Evolutionary conservation across 1,140 invertebrate species (phyloP).

Genomic region (Lutraria rhynchaena): DNA sequence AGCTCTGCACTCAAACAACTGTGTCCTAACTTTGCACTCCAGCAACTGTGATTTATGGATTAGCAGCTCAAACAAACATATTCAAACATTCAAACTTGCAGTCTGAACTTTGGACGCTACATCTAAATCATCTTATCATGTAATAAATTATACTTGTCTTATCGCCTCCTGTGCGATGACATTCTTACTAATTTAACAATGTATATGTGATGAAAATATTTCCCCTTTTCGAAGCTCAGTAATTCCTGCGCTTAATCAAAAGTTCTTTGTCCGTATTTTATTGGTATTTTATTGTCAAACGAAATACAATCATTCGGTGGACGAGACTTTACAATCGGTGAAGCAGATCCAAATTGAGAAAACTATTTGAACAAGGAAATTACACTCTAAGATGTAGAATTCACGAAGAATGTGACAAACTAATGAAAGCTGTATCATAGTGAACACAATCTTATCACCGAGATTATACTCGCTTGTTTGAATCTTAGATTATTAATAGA

Average conservation of each 20-base stretch:
- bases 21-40: no score
- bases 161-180: no score
- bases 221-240: slow-evolving; percentile 16
- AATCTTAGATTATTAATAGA: neutral
- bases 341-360: slow-evolving; percentile 26
- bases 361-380: slow-evolving; percentile 12
- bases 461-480: neutral
- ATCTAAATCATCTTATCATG: no score
- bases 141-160: no score
- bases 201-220: no score
- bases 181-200: no score
- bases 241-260: slow-evolving; percentile 48
- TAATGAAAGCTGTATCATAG: slow-evolving; percentile 6
- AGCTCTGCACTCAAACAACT: no score
- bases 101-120: no score
- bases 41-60: no score
- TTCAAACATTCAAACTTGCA: no score
- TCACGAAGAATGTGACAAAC: neutral
- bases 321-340: slow-evolving; percentile 6
- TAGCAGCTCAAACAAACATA: no score
- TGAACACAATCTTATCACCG: neutral
- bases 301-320: slow-evolving; percentile 39
- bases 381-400: neutral
- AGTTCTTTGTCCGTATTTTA: slow-evolving; percentile 38
- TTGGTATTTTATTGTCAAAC: slow-evolving; percentile 26